Conservation (phyloP, 2,888 invertebrate species). For the Protonemura montana region DNA sequence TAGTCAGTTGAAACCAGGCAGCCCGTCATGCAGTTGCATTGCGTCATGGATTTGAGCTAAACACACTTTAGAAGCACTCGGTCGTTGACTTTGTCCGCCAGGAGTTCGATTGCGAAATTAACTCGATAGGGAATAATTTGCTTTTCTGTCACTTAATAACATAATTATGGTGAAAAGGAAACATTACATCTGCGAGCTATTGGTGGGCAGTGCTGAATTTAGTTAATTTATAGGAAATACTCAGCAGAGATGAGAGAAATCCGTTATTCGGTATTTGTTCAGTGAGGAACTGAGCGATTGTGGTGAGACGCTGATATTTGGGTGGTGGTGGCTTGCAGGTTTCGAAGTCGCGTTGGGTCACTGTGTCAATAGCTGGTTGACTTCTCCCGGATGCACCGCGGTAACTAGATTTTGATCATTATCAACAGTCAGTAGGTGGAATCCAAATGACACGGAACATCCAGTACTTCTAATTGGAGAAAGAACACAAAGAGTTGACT, state of each 20-base stretch:
- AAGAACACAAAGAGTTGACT: too few relatives aligned
- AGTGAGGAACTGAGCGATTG: not conserved
- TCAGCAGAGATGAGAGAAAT: not conserved
- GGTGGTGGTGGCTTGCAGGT: not conserved
- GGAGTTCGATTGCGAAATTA: not conserved
- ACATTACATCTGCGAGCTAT: not conserved
- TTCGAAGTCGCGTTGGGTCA: not conserved
- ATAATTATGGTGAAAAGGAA: not conserved
- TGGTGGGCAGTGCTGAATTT: not conserved
- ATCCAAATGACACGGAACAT: too few relatives aligned
- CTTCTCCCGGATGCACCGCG: not conserved
- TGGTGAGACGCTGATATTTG: not conserved
- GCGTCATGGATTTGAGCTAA: not conserved
- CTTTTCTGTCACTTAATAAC: not conserved
- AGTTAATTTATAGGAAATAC: not conserved
- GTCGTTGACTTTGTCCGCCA: not conserved
- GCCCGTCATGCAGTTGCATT: slow-evolving; percentile 7
- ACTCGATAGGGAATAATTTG: not conserved
- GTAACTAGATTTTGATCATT: not conserved
- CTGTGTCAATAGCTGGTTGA: not conserved
- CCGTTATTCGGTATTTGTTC: not conserved
- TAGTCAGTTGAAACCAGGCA: not conserved
- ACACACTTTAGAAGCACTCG: not conserved
- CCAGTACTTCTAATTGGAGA: too few relatives aligned
- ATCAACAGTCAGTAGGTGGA: too few relatives aligned